Evolutionary conservation across 1,140 invertebrate genomes (phyloP).

Genomic region (Akabosia matsudoensis): DNA sequence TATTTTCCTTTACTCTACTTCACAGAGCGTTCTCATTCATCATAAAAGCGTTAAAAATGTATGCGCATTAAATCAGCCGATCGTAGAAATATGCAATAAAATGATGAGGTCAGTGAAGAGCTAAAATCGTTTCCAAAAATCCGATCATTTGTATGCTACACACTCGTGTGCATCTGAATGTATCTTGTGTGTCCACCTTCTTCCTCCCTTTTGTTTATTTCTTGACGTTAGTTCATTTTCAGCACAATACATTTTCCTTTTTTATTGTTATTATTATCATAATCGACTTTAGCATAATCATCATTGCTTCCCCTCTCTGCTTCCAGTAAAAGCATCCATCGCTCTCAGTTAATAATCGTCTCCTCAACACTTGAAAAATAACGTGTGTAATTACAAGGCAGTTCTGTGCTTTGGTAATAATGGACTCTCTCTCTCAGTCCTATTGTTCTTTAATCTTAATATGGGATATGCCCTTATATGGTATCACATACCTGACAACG

Average conservation of each 20-base stretch:
- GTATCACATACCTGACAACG: neutral
- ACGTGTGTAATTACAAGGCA: neutral
- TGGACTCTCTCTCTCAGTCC: neutral
- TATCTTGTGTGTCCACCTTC: no score
- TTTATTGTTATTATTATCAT: neutral
- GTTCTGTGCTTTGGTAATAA: neutral
- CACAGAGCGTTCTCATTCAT: no score
- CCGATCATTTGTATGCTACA: neutral
- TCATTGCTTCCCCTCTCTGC: neutral
- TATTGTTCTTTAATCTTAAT: neutral
- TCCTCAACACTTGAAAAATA: neutral
- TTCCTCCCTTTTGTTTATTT: neutral
- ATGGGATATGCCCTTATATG: conserved; percentile 6
- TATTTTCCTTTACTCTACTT: no score
- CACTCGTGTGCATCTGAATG: no score
- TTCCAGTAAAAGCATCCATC: conserved; percentile 5
- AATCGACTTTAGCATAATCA: neutral
- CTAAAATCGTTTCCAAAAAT: neutral
- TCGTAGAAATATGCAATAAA: neutral
- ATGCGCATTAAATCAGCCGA: no score
- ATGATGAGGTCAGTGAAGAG: neutral
- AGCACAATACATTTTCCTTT: neutral
- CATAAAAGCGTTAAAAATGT: no score
- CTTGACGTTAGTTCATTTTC: neutral
- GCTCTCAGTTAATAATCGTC: neutral